These are phyloP conservation scores for Lepidostoma basale DNA, from an alignment of 1,140 invertebrate genomes.

Conservation along the genomic window DNA sequence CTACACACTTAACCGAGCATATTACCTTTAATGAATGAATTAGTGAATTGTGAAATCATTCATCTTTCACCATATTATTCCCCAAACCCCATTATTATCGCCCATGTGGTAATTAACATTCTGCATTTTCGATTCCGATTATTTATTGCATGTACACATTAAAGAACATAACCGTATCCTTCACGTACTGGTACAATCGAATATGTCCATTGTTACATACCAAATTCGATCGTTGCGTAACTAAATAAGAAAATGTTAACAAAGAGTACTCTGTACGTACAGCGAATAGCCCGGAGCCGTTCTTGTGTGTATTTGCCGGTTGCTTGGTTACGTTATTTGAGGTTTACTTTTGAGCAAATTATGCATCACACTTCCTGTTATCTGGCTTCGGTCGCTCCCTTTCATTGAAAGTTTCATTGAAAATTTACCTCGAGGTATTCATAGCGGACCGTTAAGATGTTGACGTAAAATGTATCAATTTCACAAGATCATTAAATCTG, in stretches of 20 bases:
- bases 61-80: too few relatives aligned
- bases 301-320: not conserved
- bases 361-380: slow-evolving; percentile 14
- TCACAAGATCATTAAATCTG: too few relatives aligned
- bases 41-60: too few relatives aligned
- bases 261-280: not conserved
- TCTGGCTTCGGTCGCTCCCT: not conserved
- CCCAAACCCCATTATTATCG: too few relatives aligned
- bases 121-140: not conserved
- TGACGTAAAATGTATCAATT: too few relatives aligned
- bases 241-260: not conserved
- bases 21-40: too few relatives aligned
- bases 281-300: not conserved
- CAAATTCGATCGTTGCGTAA: not conserved
- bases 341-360: slow-evolving; percentile 7
- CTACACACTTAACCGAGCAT: too few relatives aligned
- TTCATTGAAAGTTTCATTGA: slow-evolving; percentile 3
- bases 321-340: not conserved
- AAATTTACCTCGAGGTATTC: not conserved
- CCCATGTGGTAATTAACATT: not conserved
- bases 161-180: not conserved
- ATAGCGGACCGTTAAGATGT: too few relatives aligned
- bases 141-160: slow-evolving; percentile 1
- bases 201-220: not conserved
- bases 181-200: too few relatives aligned